Percentiles rank a stretch among this genome's conserved stretches.
These are phyloP conservation scores for Nasonia oneida DNA, from an alignment of 2,888 invertebrate species.

Conservation along the genomic window DNA sequence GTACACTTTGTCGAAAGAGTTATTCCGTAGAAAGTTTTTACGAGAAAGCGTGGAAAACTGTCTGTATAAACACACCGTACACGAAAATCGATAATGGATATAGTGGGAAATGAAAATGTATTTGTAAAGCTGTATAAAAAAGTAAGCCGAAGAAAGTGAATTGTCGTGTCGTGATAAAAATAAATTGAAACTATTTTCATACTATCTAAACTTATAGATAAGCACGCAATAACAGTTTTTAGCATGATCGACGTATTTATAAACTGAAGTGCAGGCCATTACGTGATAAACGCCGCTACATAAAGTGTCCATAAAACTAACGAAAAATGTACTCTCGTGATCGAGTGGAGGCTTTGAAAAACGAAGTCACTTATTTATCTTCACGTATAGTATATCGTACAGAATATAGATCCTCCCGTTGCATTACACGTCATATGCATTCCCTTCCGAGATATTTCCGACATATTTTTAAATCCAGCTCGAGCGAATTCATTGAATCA, in stretches of 20 bases:
- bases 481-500: background rate
- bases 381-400: background rate
- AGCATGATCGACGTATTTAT: background rate
- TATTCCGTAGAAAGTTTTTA: background rate
- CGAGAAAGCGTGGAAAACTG: background rate
- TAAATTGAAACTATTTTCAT: too few species aligned
- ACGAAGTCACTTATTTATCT: constrained; percentile 15
- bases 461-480: background rate
- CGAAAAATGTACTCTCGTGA: background rate
- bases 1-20: background rate
- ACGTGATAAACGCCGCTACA: background rate
- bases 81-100: background rate
- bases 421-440: constrained; percentile 15
- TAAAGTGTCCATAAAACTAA: background rate
- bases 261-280: background rate
- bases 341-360: constrained; percentile 15
- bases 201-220: too few species aligned
- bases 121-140: background rate
- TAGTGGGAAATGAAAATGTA: background rate
- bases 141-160: background rate
- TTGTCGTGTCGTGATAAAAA: background rate
- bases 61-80: background rate
- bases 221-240: too few species aligned
- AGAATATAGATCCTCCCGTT: background rate
- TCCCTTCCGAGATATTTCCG: background rate